Conservation (phyloP, 2,888 invertebrate genomes). For the Cybosia mesomella region DNA sequence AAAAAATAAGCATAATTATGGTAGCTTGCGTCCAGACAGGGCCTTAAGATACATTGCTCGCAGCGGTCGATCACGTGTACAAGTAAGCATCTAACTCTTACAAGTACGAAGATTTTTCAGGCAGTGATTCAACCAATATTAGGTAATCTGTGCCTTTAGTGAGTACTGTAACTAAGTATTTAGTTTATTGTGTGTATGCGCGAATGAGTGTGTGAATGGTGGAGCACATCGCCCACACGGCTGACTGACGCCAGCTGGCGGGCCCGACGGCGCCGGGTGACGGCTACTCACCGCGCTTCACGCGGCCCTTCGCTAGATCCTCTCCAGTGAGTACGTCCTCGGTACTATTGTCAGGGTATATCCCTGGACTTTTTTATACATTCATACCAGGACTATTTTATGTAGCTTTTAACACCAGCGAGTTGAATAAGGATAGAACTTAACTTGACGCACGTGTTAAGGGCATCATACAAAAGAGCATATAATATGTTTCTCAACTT, state of each 20-base stretch:
- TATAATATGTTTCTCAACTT: background rate
- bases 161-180: background rate
- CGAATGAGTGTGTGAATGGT: slow-evolving; percentile 54
- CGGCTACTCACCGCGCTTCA: slow-evolving; percentile 26
- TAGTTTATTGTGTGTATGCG: slow-evolving; percentile 33
- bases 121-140: no score
- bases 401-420: background rate
- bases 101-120: no score
- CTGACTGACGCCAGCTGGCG: slow-evolving; percentile 67
- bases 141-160: no score
- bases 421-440: slow-evolving; percentile 1
- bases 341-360: slow-evolving; percentile 23
- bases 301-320: slow-evolving; percentile 19
- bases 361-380: slow-evolving; percentile 9
- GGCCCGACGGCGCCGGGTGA: slow-evolving; percentile 38
- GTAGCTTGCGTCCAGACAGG: no score
- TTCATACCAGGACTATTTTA: background rate
- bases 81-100: no score
- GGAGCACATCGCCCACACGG: slow-evolving; percentile 68
- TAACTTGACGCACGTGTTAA: background rate
- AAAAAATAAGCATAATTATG: no score
- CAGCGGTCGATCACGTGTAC: no score
- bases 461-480: background rate
- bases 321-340: slow-evolving; percentile 42
- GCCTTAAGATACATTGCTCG: no score